phyloP scores from a whole-genome alignment of 2,888 invertebrate species.

The Apotomis turbidana region DNA sequence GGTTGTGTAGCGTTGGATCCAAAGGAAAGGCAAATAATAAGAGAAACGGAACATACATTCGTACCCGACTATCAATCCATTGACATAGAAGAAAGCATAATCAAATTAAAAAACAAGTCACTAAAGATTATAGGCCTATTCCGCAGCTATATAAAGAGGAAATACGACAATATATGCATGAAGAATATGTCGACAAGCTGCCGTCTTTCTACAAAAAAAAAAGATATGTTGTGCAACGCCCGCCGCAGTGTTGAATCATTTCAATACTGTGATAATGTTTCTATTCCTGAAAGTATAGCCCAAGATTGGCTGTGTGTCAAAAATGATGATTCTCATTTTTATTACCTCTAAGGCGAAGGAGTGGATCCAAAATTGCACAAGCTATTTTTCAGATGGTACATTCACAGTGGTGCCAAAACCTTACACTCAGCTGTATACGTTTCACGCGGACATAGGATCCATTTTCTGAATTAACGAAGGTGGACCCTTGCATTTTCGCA shows the following conservation, averaged over 20 bases:
- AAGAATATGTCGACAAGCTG: too few relatives aligned
- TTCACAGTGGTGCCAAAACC: not conserved
- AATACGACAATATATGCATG: too few relatives aligned
- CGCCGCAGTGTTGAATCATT: too few relatives aligned
- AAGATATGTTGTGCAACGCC: too few relatives aligned
- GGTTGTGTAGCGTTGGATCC: too few relatives aligned
- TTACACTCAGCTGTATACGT: not conserved
- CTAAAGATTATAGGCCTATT: slow-evolving; percentile 5
- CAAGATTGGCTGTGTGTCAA: too few relatives aligned
- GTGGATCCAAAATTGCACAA: slow-evolving; percentile 4
- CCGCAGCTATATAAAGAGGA: slow-evolving; percentile 7
- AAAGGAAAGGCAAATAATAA: too few relatives aligned
- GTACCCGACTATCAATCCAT: slow-evolving; percentile 6
- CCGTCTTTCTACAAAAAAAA: too few relatives aligned
- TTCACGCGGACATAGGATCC: slow-evolving; percentile 1
- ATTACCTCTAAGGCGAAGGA: slow-evolving; percentile 3
- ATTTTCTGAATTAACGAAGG: slow-evolving; percentile 1
- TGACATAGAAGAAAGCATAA: slow-evolving; percentile 10
- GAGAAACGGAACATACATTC: too few relatives aligned
- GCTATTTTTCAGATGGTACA: slow-evolving; percentile 1
- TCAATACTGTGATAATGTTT: too few relatives aligned
- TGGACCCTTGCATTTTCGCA: slow-evolving; percentile 15
- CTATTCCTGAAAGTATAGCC: too few relatives aligned
- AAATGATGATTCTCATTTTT: not conserved
- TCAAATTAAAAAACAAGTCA: slow-evolving; percentile 9